Evolutionary conservation across 2,113 vertebrate genomes (phyloP), one percentile per base, ranked within the genome.

Genomic region (Gnathonemus echidnorhynchus): DNA sequence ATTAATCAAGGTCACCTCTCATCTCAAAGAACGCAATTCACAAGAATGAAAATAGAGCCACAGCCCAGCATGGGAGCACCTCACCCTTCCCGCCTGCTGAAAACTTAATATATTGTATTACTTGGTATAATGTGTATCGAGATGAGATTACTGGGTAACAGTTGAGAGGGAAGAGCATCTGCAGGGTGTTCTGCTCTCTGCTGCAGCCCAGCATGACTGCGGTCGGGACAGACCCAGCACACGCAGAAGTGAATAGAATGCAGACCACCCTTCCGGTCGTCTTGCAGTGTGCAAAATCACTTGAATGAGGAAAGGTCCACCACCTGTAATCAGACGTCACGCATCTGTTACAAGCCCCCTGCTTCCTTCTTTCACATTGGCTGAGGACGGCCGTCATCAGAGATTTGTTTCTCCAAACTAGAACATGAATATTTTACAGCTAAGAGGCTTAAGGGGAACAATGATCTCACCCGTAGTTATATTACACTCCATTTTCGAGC

Each of bases 371-470:
- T 48, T 83, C 42, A 88, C 77, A 49, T 66, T 85, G 62, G 39
- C 70, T 80, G 53, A 62, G 70, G 74, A 50, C 89, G 93, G 90
- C 89, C 92, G 90, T 92, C 89, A 89, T 94, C 93, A 94, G 91
- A 92, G 91, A 94, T 94, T 95, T 93, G 85, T 91, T 92, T 93
- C 91, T 92, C 94, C 92, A 91, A 93, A 93, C 91, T 93, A 92
- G 93, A 95, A 95, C 94, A 95, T 95, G 95, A 96, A 96, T 96
- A 96, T 96, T 96, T 96, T 94, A 96, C 91, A 94, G 94, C 93
- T 96, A 96, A 96, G 95, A 93, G 94, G 95, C 95, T 96, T 96
- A 96, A 91, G 94, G 94, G 92, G 94, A 95, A 96, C 95, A 96
- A 96, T 95, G 94, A 95, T 95, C 94, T 94, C 91, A 94, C 92